A percentile compares a stretch with the other conserved stretches of the same genome.
Evolutionary conservation across 2,888 invertebrate genomes (phyloP).

Genomic region (Ommatoiulus sabulosus): DNA sequence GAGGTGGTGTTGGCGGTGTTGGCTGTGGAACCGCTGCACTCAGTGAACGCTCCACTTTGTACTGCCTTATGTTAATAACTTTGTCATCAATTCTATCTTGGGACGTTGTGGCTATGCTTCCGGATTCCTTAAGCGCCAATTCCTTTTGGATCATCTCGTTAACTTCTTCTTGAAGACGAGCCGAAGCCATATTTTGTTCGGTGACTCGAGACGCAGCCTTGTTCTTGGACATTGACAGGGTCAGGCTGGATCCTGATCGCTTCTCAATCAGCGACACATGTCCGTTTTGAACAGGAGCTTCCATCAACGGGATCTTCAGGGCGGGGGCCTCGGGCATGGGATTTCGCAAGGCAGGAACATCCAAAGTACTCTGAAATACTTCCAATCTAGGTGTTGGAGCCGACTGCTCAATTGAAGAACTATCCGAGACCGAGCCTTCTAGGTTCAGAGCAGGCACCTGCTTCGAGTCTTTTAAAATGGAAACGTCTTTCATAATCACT

Average conservation of each 20-base stretch:
- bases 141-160: constrained; percentile 87
- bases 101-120: constrained; percentile 72
- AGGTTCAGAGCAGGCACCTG: neutral
- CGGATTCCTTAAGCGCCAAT: constrained; percentile 79
- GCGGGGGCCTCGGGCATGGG: neutral
- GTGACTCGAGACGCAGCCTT: neutral
- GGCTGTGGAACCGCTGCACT: neutral
- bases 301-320: neutral
- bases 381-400: neutral
- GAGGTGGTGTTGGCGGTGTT: neutral
- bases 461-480: neutral
- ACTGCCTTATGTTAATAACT: constrained; percentile 62
- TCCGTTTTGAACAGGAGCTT: constrained; percentile 12
- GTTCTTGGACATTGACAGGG: constrained; percentile 1
- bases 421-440: neutral
- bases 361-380: neutral
- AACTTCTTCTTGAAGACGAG: constrained; percentile 88
- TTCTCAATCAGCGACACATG: constrained; percentile 15
- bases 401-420: neutral
- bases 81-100: constrained; percentile 71
- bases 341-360: neutral
- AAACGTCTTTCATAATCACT: neutral
- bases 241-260: neutral
- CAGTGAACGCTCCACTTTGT: neutral
- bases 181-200: constrained; percentile 67